Conservation (phyloP, 2,113 vertebrate genomes). For the Vulpes vulpes region DNA sequence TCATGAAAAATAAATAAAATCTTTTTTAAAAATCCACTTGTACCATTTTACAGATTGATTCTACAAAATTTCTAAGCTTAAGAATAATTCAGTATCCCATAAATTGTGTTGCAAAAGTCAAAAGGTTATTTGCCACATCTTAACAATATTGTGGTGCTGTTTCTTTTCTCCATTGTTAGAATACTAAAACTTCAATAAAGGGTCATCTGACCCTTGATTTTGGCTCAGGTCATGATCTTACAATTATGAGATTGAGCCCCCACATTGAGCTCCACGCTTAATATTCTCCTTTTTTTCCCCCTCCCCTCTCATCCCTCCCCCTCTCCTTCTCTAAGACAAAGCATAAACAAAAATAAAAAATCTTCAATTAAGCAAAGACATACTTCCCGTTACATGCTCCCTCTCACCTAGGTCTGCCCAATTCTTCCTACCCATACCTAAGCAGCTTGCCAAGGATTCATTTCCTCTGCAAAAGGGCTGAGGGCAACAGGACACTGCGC, state of each 20-base stretch:
- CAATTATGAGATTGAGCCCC: not conserved
- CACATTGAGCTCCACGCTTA: not conserved
- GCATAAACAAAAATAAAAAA: not conserved
- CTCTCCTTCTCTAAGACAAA: not conserved
- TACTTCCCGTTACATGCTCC: not conserved
- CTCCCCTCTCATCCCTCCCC: not conserved
- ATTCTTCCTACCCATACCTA: not conserved
- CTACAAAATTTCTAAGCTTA: conserved; percentile 40
- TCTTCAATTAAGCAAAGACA: not conserved
- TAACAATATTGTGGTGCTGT: conserved; percentile 7
- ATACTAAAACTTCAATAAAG: conserved; percentile 1
- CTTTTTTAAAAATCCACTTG: not conserved
- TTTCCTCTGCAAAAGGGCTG: not conserved
- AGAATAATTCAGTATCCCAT: conserved; percentile 43
- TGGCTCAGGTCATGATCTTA: not conserved
- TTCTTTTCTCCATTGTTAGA: not conserved
- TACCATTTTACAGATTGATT: conserved; percentile 35
- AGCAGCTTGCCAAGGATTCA: not conserved
- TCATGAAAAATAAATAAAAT: not conserved
- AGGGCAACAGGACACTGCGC: not conserved
- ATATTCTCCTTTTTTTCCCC: not conserved
- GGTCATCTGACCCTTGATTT: not conserved
- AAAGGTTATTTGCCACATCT: conserved; percentile 37
- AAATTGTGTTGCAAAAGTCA: conserved; percentile 52
- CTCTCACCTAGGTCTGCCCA: not conserved